Base-by-base conservation (phyloP, 92 coral and sea anemone genomes). In the Porites cylindrica region DNA sequence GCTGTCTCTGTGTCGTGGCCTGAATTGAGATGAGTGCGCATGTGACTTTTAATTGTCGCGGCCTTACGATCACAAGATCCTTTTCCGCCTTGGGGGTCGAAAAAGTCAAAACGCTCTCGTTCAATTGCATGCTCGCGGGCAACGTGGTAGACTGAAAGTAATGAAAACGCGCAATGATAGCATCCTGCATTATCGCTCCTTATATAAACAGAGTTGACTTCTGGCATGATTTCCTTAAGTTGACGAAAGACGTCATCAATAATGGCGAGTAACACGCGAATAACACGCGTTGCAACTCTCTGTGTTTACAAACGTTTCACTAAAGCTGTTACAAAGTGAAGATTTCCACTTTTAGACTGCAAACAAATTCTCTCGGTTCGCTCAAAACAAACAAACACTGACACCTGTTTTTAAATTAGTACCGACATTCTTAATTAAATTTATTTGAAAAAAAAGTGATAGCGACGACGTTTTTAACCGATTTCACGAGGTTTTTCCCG, bases 11-110 rank as follows among this genome's bases (percentile, higher is more conserved):
- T 80, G 76, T 89, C 89, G 51, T 88, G 72, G 69, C 89, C 92
- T 18, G 88, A 69, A 80, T 88, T 51, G 13, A 82, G 81, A 59
- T 82, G 50, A 50, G 29, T 51, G 23, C 62, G 23, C 50, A 82
- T 84, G 75, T 89, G 88, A 76, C 75, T 78, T 78, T 89, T 84
- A 73, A 78, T 89, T 18, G 79, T 79, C 51, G 71, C 77, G 20
- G 90, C 93, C 62, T 90, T 90, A 16, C 93, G 80, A 68, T 90
- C 93, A 75, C 93, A 90, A 32, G 90, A 72, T 14, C 90, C 90
- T 81, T 90, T 90, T 18, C 93, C 88, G 20, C 83, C 93, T 73
- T 90, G 90, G 7, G 93, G 93, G 58, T 86, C 93, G 50, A 90
- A 90, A 29, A 86, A 90, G 81, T 90, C 90, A 71, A 76, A n/a